Base-by-base conservation (phyloP, 2,113 vertebrate species). In the Python bivittatus region DNA sequence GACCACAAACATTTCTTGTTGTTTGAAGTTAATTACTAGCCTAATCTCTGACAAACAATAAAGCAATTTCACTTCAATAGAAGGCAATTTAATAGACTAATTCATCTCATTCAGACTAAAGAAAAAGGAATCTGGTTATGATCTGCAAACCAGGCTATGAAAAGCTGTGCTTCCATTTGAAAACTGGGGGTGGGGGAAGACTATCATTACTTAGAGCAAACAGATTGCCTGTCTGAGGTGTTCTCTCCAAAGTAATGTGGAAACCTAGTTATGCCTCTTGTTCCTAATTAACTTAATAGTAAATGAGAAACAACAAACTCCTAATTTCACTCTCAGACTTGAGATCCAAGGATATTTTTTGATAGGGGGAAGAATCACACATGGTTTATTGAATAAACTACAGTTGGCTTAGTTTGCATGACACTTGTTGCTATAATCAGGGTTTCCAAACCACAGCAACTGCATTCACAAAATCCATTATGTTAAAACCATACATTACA, bases 1-100 rank as follows among this genome's bases (percentile, higher is more conserved):
- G 93, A 94, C 84, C 94, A 90, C 90, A 93, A 84, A 93, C 93
- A 95, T 84, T 94, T 95, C 88, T 94, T 94, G 90, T 93, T 96
- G 94, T 95, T 96, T 95, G 95, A 96, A 96, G 94, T 95, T 96
- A 96, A 97, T 95, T 95, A 96, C 93, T 94, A 94, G 42, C 42
- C 90, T 95, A 93, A 96, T 94, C 93, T 95, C 88, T 91, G 60
- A 53, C 86, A 93, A 95, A 56, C 88, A 56, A 86, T 94, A 95
- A 95, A n/a, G 6, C 72, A 91, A 88, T 89, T 94, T 93, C 92
- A 90, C 4, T 94, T 95, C 88, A 89, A 57, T 83, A 93, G 61
- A 95, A 95, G 92, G 83, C 10, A 57, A 93, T 86, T 94, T 87
- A 94, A 92, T 87, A 92, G 95, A 93, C 9, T 84, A 90, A 25